Base-by-base conservation (phyloP, 1,140 invertebrate species). In the Penaeus indicus region DNA sequence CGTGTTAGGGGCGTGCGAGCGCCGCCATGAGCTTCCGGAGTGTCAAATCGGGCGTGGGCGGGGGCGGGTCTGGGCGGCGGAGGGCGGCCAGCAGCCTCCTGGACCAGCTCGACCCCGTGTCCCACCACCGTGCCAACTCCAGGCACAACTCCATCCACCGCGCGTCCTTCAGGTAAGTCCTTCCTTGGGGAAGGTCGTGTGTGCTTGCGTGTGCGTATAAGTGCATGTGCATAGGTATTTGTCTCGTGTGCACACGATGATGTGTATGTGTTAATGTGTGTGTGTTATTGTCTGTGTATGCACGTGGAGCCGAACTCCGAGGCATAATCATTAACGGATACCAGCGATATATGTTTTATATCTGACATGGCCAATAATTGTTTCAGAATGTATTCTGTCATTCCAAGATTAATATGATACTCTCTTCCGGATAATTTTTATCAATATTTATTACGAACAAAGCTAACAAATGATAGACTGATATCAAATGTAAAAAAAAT, bases 91-190 rank as follows among this genome's bases (percentile, higher is more conserved):
- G 64, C 80, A 88, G 79, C 27, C 81, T 88, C 13, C 67, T 88
- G 60, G 86, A 88, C 21, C 86, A 88, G 63, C 86, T 88, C 54
- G 69, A 83, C 16, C 86, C 86, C 7, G 69, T 88, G n/a, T 88
- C 86, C 3, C 86, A 88, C 80, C 86, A 88, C 86, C 47, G 86
- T 1, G 86, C 80, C 25, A 77, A 88, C 86, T 84, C 86, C 67
- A 64, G 54, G 64, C 54, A 69, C 67, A 75, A 63, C 81, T 75
- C 67, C 69, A 19, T 64, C 72, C 38, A 60, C 69, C 86, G 86
- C 11, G 69, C 72, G 25, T 75, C 72, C 72, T 38, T 32, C 19
- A 75, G 86, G 86, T 87, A 42, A 54, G 85, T 83, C 3, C 77
- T 38, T n/a, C n/a, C 54, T 16, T 47, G 47, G 11, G 16, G 77